Percentiles rank a stretch among this genome's conserved stretches.
Conservation (phyloP, 2,113 vertebrate species). For the Melanotaenia duboulayi region DNA sequence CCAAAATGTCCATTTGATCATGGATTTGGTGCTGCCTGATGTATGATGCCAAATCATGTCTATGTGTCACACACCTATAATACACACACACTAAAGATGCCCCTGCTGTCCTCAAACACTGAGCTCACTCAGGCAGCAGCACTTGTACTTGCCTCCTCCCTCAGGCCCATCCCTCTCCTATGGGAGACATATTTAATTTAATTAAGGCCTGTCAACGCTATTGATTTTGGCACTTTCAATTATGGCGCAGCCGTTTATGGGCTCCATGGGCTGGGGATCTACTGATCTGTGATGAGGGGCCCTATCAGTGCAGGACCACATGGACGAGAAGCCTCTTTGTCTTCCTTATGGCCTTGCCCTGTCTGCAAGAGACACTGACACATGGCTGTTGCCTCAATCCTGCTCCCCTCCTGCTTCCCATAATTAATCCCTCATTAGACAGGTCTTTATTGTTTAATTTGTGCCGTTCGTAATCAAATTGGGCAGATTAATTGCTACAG, state of each 20-base stretch:
- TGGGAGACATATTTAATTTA: conserved; percentile 97
- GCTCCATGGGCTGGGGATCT: conserved; percentile 91
- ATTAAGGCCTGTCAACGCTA: conserved; percentile 97
- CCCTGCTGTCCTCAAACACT: conserved; percentile 31
- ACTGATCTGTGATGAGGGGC: conserved; percentile 95
- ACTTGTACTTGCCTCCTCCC: conserved; percentile 36
- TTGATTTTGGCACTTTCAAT: conserved; percentile 99
- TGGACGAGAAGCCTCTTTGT: conserved; percentile 91
- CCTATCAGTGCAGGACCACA: conserved; percentile 97
- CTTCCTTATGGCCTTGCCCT: conserved; percentile 89
- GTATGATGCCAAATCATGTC: too few relatives aligned
- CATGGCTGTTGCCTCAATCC: conserved; percentile 88
- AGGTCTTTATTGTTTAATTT: conserved; percentile 99
- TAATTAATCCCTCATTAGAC: conserved; percentile 99
- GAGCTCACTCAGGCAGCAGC: conserved; percentile 62
- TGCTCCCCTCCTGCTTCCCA: conserved; percentile 91
- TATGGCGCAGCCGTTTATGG: conserved; percentile 87
- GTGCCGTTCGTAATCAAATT: conserved; percentile 99
- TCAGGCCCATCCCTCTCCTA: conserved; percentile 47
- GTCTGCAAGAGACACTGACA: conserved; percentile 89
- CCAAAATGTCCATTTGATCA: too few relatives aligned
- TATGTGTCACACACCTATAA: neutral
- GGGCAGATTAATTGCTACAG: conserved; percentile 99
- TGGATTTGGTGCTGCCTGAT: neutral
- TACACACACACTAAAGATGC: neutral